These are phyloP conservation scores for Eurosta solidaginis DNA, from an alignment of 1,140 invertebrate species.

Conservation along the genomic window DNA sequence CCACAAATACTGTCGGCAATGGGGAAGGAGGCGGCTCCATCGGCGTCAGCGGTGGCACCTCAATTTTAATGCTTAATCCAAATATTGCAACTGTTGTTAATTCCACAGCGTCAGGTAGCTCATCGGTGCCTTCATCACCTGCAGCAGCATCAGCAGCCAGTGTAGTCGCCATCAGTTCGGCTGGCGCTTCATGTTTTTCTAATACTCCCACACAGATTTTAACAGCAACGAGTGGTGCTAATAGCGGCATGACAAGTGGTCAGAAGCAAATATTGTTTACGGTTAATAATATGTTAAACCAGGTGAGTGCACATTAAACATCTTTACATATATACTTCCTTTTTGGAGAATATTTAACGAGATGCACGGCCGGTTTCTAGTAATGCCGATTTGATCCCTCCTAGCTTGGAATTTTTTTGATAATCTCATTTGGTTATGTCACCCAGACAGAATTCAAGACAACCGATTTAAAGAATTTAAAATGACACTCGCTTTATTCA, in stretches of 20 bases:
- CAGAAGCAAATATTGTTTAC: slow-evolving; percentile 49
- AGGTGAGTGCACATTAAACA: slow-evolving; percentile 37
- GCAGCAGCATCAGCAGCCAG: slow-evolving; percentile 33
- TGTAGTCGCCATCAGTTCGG: slow-evolving; percentile 31
- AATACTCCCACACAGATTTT: slow-evolving; percentile 48
- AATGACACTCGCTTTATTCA: too few relatives aligned
- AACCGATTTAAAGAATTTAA: too few relatives aligned
- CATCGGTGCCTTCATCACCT: slow-evolving; percentile 53
- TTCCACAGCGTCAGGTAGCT: slow-evolving; percentile 38
- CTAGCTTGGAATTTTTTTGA: too few relatives aligned
- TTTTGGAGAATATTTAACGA: not conserved
- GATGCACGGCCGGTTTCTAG: too few relatives aligned
- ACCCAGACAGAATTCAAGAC: too few relatives aligned
- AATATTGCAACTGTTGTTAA: slow-evolving; percentile 44
- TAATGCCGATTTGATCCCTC: too few relatives aligned
- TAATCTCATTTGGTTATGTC: too few relatives aligned
- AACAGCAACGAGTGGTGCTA: not conserved
- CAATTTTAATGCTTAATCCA: slow-evolving; percentile 52
- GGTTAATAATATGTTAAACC: slow-evolving; percentile 44
- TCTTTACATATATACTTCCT: not conserved
- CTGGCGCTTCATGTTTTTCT: slow-evolving; percentile 44
- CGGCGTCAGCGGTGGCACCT: slow-evolving; percentile 28
- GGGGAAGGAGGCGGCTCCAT: not conserved
- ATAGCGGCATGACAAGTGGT: slow-evolving; percentile 27
- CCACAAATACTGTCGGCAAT: not conserved